Base-by-base conservation (phyloP, 2,797 vertebrate genomes). In the Pterois miles region DNA sequence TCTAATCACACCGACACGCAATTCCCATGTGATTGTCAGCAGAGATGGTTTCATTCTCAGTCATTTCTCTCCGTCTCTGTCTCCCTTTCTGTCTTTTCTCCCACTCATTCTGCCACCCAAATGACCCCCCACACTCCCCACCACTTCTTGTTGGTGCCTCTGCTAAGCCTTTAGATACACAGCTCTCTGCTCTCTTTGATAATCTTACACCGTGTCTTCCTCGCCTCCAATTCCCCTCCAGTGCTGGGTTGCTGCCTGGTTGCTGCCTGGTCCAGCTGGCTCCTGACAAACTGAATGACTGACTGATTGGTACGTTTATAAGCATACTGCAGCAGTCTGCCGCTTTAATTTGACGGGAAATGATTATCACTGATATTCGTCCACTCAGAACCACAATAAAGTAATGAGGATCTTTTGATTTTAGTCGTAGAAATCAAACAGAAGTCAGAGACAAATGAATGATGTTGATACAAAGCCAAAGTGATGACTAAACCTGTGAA, bases 171-270 rank as follows among this genome's bases (percentile, higher is more conserved):
- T 89, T 80, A 56, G 74, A 89, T 81, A 85, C 86, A 71, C 83
- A 90, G 70, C 74, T 81, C 79, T 82, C 84, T 84, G 81, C 74
- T 89, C 78, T 33, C 83, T 89, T 90, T 90, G 83, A 89, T 89
- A 82, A 88, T 91, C 81, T 80, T 76, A 73, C 83, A 81, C 78
- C 25, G 60, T 85, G 78, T 88, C 85, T 85, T 82, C 70, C 71
- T 90, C 38, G 59, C 82, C 76, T 90, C 65, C 78, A 70, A 66
- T 85, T 84, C 63, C 76, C 76, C 82, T 82, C 66, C 80, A 76
- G 81, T 58, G 9, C 52, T 68, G 56, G 65, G 76, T 66, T 75
- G 27, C 73, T 69, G 65, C 70, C 81, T 76, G 48, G 70, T 81
- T 77, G 64, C 79, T 75, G 58, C 57, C 79, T 75, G 65, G 73